phyloP scores from a whole-genome alignment of 2,113 vertebrate species.

The Trachemys scripta region DNA sequence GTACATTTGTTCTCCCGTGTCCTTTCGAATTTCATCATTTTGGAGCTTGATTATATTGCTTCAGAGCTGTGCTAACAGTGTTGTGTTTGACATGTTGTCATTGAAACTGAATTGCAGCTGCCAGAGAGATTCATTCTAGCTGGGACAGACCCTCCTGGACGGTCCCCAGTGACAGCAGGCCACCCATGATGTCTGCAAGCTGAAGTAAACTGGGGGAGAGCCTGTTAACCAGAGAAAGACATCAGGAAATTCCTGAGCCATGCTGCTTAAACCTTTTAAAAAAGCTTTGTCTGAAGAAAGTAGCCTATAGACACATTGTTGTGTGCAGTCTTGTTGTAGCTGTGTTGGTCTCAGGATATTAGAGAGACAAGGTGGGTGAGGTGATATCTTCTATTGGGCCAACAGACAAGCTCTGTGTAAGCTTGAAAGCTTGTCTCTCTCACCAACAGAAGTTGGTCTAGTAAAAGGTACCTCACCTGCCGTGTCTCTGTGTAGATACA shows the following conservation, averaged over 20 bases:
- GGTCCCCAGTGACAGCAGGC: not conserved
- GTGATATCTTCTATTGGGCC: not conserved
- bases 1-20: fast-evolving
- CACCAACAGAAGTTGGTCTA: not conserved
- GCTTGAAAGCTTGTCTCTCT: not conserved
- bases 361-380: not conserved
- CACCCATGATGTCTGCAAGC: not conserved
- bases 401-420: not conserved
- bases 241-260: not conserved
- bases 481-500: not conserved
- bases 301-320: not conserved
- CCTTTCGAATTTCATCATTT: not conserved
- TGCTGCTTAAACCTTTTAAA: not conserved
- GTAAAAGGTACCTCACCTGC: not conserved
- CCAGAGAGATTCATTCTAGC: not conserved
- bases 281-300: not conserved
- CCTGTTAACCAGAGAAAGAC: not conserved
- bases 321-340: not conserved
- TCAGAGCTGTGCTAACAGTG: not conserved
- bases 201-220: not conserved
- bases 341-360: not conserved
- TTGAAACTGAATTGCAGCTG: no score
- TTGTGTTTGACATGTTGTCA: fast-evolving
- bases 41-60: not conserved
- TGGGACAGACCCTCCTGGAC: not conserved